Conservation (phyloP, 2,888 invertebrate genomes). For the Meteorus cinctellus region DNA sequence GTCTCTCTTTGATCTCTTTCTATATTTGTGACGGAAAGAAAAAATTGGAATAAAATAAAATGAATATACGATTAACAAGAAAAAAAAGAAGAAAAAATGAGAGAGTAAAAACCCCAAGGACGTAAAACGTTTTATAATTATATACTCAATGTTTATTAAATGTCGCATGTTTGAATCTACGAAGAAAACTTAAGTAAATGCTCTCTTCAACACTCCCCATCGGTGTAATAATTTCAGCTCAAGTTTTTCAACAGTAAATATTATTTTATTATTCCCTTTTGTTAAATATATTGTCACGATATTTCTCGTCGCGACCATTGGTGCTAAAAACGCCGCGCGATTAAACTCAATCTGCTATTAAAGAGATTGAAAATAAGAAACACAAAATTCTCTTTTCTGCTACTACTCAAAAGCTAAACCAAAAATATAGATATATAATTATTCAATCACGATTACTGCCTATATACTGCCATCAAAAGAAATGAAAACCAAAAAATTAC, state of each 20-base stretch:
- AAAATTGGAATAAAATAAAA: constrained; percentile 30
- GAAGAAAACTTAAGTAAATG: constrained; percentile 56
- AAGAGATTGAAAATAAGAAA: not conserved
- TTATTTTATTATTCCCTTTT: constrained; percentile 13
- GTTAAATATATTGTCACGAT: constrained; percentile 28
- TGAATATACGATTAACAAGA: not conserved
- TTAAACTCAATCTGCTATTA: not conserved
- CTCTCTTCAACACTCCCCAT: constrained; percentile 43
- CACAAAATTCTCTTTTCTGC: constrained; percentile 8
- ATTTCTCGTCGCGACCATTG: constrained; percentile 35
- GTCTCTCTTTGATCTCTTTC: constrained; percentile 26
- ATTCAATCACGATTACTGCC: constrained; percentile 39
- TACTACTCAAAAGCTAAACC: constrained; percentile 28
- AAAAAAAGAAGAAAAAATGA: constrained; percentile 12
- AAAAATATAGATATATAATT: constrained; percentile 34
- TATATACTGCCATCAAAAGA: constrained; percentile 26
- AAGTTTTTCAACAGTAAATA: constrained; percentile 20
- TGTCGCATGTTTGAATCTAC: constrained; percentile 67
- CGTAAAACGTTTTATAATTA: constrained; percentile 40
- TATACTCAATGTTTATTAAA: constrained; percentile 66
- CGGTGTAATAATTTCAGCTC: constrained; percentile 26
- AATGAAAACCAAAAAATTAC: constrained; percentile 27
- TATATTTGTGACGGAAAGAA: not conserved
- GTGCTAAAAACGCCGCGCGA: constrained; percentile 40
- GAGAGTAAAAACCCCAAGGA: constrained; percentile 19